Evolutionary conservation across 2,888 invertebrate genomes (phyloP), one percentile per base, ranked within the genome.

Genomic region (Gerosis bhagava): DNA sequence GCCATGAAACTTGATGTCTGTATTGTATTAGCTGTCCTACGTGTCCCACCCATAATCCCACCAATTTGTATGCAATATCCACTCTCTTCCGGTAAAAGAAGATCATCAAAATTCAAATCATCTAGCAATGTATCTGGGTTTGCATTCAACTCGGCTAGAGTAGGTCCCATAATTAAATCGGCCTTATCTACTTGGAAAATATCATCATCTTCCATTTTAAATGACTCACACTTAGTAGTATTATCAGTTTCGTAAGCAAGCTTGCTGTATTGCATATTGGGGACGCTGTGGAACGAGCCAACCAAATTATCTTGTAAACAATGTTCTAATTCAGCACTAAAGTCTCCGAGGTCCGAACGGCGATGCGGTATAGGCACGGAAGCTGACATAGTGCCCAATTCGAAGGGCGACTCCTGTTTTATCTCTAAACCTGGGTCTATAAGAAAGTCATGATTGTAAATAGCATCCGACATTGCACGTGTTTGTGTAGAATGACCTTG

Each of bases 141-240:
- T 11, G 95, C 94, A 81, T 96, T 96, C 40, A 97, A 79, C 72
- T 97, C 96, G 0, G 96, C 95, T 44, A 97, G 88, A 53, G 96
- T 96, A 0, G 96, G 94, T 3, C 95, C 93, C 76, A 95, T 93
- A 62, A 96, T 94, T 53, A 95, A 89, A 81, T 96, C 96, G 25
- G 95, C 93, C 80, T 96, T 95, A 75, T 97, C 96, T 43, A 96
- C 95, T 90, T 96, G 89, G 73, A 96, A 96, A 63, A 96, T 96
- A 70, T 96, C 96, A 70, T 96, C 96, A 65, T 96, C 96, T 66
- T 96, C 96, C 92, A 95, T 94, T 75, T 93, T 93, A 63, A 94
- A 93, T 7, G 92, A 87, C 62, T 94, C 94, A 37, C 83, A 76
- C 76, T 90, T 91, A 12, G 76, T 70, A 35, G 70, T 73, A 60